Conservation (phyloP, 2,888 invertebrate species). For the Galerucella calmariensis region DNA sequence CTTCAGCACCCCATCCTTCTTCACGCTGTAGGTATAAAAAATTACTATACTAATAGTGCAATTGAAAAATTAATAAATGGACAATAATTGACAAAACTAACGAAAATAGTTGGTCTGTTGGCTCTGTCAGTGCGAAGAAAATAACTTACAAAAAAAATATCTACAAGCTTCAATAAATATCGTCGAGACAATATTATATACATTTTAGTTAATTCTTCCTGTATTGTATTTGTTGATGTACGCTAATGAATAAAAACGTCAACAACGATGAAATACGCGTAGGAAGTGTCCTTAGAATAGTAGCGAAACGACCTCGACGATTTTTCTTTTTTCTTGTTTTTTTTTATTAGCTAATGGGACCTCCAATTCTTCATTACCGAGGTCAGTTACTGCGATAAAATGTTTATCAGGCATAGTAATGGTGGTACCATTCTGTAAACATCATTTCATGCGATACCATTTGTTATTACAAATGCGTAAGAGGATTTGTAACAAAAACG, state of each 20-base stretch:
- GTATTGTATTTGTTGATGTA: background rate
- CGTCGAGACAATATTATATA: too few species aligned
- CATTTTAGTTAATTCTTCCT: too few species aligned
- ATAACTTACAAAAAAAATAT: too few species aligned
- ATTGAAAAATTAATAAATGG: too few species aligned
- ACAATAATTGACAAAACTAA: too few species aligned
- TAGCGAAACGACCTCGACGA: slow-evolving; percentile 35
- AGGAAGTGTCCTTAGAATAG: slow-evolving; percentile 31
- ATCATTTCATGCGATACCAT: background rate
- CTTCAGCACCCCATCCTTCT: too few species aligned
- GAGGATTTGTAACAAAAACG: too few species aligned
- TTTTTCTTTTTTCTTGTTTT: slow-evolving; percentile 21
- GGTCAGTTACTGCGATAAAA: slow-evolving; percentile 34
- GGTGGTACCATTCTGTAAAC: slow-evolving; percentile 12
- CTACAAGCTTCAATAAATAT: too few species aligned
- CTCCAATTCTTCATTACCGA: slow-evolving; percentile 41
- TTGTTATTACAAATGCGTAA: background rate
- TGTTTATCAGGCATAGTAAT: slow-evolving; percentile 14
- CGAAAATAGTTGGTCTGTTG: too few species aligned
- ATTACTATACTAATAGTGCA: too few species aligned
- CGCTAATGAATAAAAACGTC: slow-evolving; percentile 18
- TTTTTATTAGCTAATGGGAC: slow-evolving; percentile 43
- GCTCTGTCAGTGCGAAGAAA: too few species aligned
- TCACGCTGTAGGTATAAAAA: too few species aligned
- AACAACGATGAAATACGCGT: slow-evolving; percentile 17